Conservation (phyloP, 2,797 vertebrate species). For the Helarctos malayanus region DNA sequence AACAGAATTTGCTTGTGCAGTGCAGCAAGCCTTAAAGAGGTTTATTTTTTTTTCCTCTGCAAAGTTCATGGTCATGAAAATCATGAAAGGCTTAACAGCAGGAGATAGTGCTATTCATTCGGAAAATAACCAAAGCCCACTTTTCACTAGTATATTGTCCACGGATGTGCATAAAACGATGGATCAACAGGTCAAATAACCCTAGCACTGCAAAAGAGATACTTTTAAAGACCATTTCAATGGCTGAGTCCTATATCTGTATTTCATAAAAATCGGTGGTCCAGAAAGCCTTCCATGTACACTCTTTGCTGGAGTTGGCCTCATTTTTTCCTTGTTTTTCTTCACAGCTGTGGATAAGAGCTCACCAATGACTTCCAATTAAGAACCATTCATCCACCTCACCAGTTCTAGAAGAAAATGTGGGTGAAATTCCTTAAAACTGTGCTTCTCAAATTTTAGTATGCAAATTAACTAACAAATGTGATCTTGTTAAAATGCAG, state of each 20-base stretch:
- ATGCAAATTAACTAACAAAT: slow-evolving; percentile 33
- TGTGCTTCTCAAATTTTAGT: slow-evolving; percentile 15
- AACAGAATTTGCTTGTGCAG: slow-evolving; percentile 76
- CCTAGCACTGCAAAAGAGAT: slow-evolving; percentile 43
- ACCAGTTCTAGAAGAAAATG: slow-evolving; percentile 42
- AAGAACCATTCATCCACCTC: slow-evolving; percentile 32
- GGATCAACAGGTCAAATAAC: slow-evolving; percentile 56
- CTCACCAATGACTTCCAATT: slow-evolving; percentile 23
- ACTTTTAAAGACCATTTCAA: slow-evolving; percentile 58
- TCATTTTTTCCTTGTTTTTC: slow-evolving; percentile 64
- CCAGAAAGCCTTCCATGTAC: background rate
- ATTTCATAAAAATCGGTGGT: slow-evolving; percentile 58
- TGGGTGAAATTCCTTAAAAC: background rate
- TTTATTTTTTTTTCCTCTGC: slow-evolving; percentile 72
- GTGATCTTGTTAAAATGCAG: slow-evolving; percentile 50
- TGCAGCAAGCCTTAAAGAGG: slow-evolving; percentile 72
- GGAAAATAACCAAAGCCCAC: slow-evolving; percentile 70
- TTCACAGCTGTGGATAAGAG: slow-evolving; percentile 33
- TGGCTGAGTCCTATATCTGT: slow-evolving; percentile 4
- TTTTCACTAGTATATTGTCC: slow-evolving; percentile 62
- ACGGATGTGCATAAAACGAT: slow-evolving; percentile 72
- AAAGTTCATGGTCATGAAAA: slow-evolving; percentile 62
- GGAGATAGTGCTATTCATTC: slow-evolving; percentile 73
- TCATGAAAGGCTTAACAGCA: slow-evolving; percentile 67
- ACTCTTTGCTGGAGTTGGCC: background rate